These are phyloP conservation scores for Andrena cerasifolii DNA, from an alignment of 1,140 invertebrate genomes.

Conservation along the genomic window DNA sequence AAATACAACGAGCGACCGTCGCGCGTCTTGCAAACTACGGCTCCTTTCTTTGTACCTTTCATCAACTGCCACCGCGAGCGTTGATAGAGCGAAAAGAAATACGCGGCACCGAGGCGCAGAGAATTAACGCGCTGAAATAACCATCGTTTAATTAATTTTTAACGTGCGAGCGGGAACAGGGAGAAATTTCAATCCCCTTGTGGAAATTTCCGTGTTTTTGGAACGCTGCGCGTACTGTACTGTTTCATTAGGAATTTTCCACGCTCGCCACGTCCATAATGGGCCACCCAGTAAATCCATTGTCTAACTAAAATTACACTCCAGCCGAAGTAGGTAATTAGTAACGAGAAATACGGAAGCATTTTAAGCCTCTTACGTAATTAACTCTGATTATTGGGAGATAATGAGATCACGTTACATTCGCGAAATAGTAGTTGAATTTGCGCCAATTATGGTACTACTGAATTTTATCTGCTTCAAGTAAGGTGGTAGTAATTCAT, in stretches of 20 bases:
- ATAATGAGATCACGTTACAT: no score
- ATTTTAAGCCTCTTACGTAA: no score
- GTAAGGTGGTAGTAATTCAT: no score
- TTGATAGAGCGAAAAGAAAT: neutral
- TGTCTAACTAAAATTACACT: no score
- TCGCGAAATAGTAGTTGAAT: no score
- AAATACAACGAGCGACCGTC: neutral
- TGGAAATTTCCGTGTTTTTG: neutral
- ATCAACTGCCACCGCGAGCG: neutral
- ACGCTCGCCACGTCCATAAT: no score
- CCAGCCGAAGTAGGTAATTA: no score
- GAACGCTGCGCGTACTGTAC: neutral
- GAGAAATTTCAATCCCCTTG: neutral
- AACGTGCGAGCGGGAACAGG: neutral
- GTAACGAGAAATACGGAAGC: no score
- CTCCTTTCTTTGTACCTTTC: neutral
- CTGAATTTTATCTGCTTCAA: no score
- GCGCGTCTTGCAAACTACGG: neutral
- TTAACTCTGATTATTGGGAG: no score
- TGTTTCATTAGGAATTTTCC: neutral
- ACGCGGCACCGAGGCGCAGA: neutral
- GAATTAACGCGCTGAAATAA: constrained; percentile 5
- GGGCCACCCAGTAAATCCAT: no score
- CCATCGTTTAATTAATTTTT: constrained; percentile 1
- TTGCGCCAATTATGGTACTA: no score